Evolutionary conservation across 2,888 invertebrate genomes (phyloP).

Genomic region (Oligia fasciuncula): DNA sequence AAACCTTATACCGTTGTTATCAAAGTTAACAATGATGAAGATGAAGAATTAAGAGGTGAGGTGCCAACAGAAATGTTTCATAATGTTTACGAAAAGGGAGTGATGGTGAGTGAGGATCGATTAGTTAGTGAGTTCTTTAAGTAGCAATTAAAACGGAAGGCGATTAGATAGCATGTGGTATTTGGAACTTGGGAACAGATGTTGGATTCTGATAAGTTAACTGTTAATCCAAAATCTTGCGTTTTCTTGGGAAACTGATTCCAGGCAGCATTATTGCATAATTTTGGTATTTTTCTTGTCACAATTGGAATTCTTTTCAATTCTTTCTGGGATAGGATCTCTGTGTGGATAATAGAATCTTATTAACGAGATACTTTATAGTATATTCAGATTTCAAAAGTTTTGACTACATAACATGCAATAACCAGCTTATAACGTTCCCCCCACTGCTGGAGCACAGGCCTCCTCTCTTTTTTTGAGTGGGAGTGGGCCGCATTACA

Average conservation of each 20-base stretch:
- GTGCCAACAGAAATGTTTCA: conserved; percentile 69
- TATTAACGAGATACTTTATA: background rate
- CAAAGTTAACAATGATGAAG: conserved; percentile 31
- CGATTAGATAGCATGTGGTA: conserved; percentile 50
- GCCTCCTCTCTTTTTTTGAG: too few species aligned
- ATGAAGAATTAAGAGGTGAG: conserved; percentile 50
- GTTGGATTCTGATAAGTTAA: conserved; percentile 48
- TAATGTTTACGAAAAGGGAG: conserved; percentile 67
- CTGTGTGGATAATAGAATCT: background rate
- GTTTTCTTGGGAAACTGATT: conserved; percentile 29
- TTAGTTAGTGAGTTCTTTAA: conserved; percentile 70
- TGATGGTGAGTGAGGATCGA: conserved; percentile 61
- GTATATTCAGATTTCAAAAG: too few species aligned
- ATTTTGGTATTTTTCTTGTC: conserved; percentile 34
- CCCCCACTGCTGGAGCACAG: too few species aligned
- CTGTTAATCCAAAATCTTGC: conserved; percentile 30
- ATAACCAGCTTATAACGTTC: too few species aligned
- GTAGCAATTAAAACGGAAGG: conserved; percentile 65
- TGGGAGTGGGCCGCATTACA: too few species aligned
- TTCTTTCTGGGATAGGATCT: background rate
- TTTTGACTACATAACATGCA: too few species aligned
- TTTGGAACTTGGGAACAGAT: conserved; percentile 57
- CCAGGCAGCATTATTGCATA: conserved; percentile 24
- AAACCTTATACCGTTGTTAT: conserved; percentile 42
- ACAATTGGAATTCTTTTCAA: conserved; percentile 10